Percentiles rank a stretch among this genome's conserved stretches.
These are phyloP conservation scores for Atrichornis clamosus DNA, from an alignment of 2,113 vertebrate species.

Conservation along the genomic window DNA sequence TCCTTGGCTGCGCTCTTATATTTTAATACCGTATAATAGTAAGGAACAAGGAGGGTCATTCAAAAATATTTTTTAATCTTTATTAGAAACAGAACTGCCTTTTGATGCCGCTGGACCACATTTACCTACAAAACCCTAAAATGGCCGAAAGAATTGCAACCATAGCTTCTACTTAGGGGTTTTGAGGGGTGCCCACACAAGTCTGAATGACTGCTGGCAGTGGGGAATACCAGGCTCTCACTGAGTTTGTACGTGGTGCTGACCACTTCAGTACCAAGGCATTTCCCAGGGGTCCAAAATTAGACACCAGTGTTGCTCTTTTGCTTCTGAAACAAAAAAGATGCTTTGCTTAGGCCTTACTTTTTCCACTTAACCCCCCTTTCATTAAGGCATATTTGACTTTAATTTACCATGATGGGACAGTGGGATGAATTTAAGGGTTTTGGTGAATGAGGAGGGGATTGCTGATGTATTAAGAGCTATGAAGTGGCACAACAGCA, in stretches of 20 bases:
- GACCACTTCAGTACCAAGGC: slow-evolving; percentile 15
- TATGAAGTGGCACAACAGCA: background rate
- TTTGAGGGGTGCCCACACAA: slow-evolving; percentile 39
- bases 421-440: background rate
- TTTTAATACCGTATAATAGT: slow-evolving; percentile 61
- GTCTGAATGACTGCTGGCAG: background rate
- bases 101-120: slow-evolving; percentile 31
- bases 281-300: slow-evolving; percentile 22
- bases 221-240: background rate
- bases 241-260: background rate
- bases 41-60: slow-evolving; percentile 65
- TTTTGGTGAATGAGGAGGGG: background rate
- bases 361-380: background rate
- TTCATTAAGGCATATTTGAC: slow-evolving; percentile 16
- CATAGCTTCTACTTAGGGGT: slow-evolving; percentile 19
- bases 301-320: background rate
- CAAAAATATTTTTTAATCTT: slow-evolving; percentile 68
- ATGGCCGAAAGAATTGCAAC: background rate
- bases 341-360: background rate
- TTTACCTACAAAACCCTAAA: slow-evolving; percentile 47
- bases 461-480: background rate
- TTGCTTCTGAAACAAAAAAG: background rate
- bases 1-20: slow-evolving; percentile 58
- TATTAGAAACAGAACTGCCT: slow-evolving; percentile 64
- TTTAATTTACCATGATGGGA: background rate